phyloP scores from a whole-genome alignment of 2,113 vertebrate species.

The Thunnus maccoyii region DNA sequence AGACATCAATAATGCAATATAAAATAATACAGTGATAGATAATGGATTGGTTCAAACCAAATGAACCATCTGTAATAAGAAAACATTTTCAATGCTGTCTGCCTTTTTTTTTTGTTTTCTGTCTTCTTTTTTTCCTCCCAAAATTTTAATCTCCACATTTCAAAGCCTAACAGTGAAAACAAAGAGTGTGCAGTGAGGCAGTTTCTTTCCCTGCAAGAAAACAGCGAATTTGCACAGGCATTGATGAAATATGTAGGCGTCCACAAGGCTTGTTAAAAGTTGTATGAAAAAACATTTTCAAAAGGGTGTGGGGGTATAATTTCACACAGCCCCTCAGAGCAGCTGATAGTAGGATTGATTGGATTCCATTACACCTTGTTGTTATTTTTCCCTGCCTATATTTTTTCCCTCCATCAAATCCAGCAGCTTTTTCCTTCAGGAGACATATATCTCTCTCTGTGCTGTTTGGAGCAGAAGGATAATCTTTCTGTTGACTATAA shows the following conservation, averaged over 20 bases:
- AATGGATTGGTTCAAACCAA: too few species aligned
- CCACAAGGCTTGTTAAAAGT: constrained; percentile 10
- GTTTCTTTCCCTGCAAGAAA: background rate
- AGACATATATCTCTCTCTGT: background rate
- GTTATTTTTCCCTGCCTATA: constrained; percentile 9
- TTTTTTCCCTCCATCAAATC: background rate
- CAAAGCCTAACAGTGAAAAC: background rate
- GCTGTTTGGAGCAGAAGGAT: constrained; percentile 19
- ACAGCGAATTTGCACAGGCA: background rate
- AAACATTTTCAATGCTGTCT: background rate
- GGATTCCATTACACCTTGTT: constrained; percentile 39
- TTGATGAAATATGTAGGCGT: constrained; percentile 17
- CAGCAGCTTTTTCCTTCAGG: constrained; percentile 4
- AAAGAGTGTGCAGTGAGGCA: background rate
- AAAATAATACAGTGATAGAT: too few species aligned
- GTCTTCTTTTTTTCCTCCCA: background rate
- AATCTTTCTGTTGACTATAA: constrained; percentile 27
- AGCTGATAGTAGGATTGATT: constrained; percentile 38
- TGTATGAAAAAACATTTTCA: constrained; percentile 20
- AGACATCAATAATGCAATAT: too few species aligned
- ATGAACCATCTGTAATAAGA: background rate
- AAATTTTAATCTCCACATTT: background rate
- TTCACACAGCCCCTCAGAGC: constrained; percentile 24
- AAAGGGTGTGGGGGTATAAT: background rate
- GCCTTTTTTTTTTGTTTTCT: background rate